Base-by-base conservation (phyloP, 1,140 invertebrate species). In the Sycophila sp. region DNA sequence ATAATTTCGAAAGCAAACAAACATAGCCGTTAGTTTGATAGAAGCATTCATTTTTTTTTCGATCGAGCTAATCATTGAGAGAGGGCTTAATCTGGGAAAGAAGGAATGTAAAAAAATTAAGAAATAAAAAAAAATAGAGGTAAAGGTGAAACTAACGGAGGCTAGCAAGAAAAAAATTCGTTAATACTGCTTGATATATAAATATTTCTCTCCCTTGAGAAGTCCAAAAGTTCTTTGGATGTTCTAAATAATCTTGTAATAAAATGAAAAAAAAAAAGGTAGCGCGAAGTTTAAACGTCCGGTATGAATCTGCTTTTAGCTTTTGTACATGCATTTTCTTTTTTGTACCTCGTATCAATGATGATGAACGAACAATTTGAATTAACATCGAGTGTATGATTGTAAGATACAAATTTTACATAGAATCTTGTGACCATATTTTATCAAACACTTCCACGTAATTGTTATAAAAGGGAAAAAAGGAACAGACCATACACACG, bases 401-500 rank as follows among this genome's bases (percentile, higher is more conserved):
- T 62, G 45, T 60, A 51, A 71, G 26, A 71, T 66, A 63, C 42
- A 70, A 64, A 67, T 65, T 74, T 77, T 72, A 66, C 60, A 68
- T 71, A 68, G 3, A 67, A 45, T 71, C 24, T 56, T 26, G n/a
- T 47, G 38, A 65, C 40, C 51, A 71, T 26, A 65, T 71, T 59
- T 65, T 65, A 71, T 71, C 60, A 42, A 72, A 59, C 53, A 69
- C 69, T 71, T 56, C 69, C 53, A 67, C 53, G 22, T 42, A 73
- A 24, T 30, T 73, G 45, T 75, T 77, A 68, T 64, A 42, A 47
- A 40, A 73, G 28, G 36, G 28, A 17, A 72, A 60, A 72, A 65
- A 75, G 63, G 70, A 70, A 45, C 49, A 73, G 63, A 69, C 67
- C 74, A 73, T 71, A 73, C 76, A 65, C 69, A 76, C 45, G 68